Evolutionary conservation across 2,113 vertebrate species (phyloP).

Genomic region (Chionomys nivalis): DNA sequence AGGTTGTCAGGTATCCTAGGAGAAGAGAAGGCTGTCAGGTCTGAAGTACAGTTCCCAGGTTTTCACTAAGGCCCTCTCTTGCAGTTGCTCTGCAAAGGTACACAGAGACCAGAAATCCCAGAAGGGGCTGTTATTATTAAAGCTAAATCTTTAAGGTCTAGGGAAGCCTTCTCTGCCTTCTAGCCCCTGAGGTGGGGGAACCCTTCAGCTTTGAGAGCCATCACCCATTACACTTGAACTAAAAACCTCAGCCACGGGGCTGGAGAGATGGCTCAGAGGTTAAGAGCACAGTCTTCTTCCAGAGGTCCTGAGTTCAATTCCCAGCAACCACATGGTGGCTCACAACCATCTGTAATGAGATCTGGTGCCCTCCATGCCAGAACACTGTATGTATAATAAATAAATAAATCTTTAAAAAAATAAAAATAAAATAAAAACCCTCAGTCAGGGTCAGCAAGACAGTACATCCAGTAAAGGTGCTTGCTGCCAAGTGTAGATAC

Average conservation of each 20-base stretch:
- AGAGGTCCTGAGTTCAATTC: too few species aligned
- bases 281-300: too few species aligned
- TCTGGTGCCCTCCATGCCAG: too few species aligned
- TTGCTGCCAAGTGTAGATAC: too few species aligned
- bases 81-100: background rate
- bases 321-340: too few species aligned
- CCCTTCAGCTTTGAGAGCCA: background rate
- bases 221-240: background rate
- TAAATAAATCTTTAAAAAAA: too few species aligned
- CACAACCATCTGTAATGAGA: too few species aligned
- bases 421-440: too few species aligned
- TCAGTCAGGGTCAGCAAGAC: background rate
- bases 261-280: too few species aligned
- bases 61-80: background rate
- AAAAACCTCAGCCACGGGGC: background rate
- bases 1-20: too few species aligned
- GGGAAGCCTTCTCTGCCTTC: background rate
- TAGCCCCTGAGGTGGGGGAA: background rate
- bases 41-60: background rate
- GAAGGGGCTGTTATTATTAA: background rate
- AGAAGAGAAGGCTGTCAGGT: background rate
- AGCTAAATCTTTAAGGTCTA: background rate
- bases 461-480: background rate
- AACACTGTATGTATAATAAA: too few species aligned
- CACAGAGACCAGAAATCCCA: background rate